Base-by-base conservation (phyloP, 2,797 vertebrate genomes). In the Leontopithecus rosalia region DNA sequence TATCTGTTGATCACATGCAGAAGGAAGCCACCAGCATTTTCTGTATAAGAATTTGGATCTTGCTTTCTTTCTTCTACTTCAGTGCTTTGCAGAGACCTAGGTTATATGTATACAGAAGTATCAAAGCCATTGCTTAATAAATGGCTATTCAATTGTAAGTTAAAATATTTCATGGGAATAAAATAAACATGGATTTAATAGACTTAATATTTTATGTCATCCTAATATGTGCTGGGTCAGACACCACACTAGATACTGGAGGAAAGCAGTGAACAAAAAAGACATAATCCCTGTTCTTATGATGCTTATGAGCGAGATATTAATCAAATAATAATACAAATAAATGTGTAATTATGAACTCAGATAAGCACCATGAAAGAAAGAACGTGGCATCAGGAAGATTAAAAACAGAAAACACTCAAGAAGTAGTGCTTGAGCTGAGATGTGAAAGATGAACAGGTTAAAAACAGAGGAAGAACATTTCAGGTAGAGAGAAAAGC, bases 121-220 rank as follows among this genome's bases (percentile, higher is more conserved):
- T 55, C 30, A 57, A 95, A 93, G 50, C 11, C 36, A 90, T 15
- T 72, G 61, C 72, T 67, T 11, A 87, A 64, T 83, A 92, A 83
- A 52, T 76, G 48, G 57, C 64, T 93, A 70, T 72, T 93, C 13
- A 52, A 46, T 84, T 4, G 41, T 72, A 93, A 95, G 8, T 76
- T 93, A 80, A 95, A 80, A 48, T 89, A 52, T 57, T 83, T 95
- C 76, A 55, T 82, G 79, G 36, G 43, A 97, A 19, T n/a, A 19
- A n/a, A 96, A 82, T 36, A 43, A 93, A 75, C 20, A 52, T 84
- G 30, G 39, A 89, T 95, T 93, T 82, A 72, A 90, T 76, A 95
- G 55, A 95, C 14, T 86, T 39, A 90, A n/a, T 72, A 91, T 70
- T 82, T 91, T 94, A 88, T 95, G 39, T 4, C 36, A 84, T 76